Conservation (phyloP, 2,888 invertebrate genomes). For the Xylocampa areola region DNA sequence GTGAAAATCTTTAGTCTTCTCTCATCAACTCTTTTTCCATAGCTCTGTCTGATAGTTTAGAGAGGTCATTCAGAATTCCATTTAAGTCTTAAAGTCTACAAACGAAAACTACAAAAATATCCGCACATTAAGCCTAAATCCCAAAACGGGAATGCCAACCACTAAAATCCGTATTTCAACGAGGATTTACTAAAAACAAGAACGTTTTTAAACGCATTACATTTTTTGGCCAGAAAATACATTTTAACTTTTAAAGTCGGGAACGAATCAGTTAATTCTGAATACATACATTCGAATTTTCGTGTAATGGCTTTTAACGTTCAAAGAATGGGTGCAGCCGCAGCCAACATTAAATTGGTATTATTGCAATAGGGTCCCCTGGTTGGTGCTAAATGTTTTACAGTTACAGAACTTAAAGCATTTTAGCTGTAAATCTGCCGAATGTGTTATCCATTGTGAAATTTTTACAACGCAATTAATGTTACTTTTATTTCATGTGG, state of each 20-base stretch:
- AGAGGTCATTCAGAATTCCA: too few relatives aligned
- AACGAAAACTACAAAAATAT: constrained; percentile 25
- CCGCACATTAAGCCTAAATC: constrained; percentile 38
- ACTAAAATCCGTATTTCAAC: constrained; percentile 38
- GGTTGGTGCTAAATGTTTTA: constrained; percentile 48
- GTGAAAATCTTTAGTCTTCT: too few relatives aligned
- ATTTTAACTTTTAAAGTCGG: constrained; percentile 33
- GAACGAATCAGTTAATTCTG: constrained; percentile 53
- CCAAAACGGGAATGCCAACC: constrained; percentile 18
- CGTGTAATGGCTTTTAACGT: constrained; percentile 44
- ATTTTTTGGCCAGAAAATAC: constrained; percentile 45
- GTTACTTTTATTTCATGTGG: constrained; percentile 1
- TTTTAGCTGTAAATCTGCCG: constrained; percentile 31
- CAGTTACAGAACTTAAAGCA: constrained; percentile 28
- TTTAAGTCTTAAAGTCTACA: too few relatives aligned
- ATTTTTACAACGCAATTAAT: constrained; percentile 10
- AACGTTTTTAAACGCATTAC: constrained; percentile 51
- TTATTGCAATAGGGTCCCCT: constrained; percentile 27
- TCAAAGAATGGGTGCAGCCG: constrained; percentile 28
- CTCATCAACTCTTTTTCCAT: too few relatives aligned
- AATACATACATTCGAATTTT: constrained; percentile 47
- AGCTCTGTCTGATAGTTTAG: too few relatives aligned
- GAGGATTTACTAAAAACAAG: constrained; percentile 54
- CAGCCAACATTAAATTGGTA: constrained; percentile 46
- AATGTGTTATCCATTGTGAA: constrained; percentile 4